Evolutionary conservation across 2,888 invertebrate genomes (phyloP), one percentile per base, ranked within the genome.

Genomic region (Eupithecia centaureata): DNA sequence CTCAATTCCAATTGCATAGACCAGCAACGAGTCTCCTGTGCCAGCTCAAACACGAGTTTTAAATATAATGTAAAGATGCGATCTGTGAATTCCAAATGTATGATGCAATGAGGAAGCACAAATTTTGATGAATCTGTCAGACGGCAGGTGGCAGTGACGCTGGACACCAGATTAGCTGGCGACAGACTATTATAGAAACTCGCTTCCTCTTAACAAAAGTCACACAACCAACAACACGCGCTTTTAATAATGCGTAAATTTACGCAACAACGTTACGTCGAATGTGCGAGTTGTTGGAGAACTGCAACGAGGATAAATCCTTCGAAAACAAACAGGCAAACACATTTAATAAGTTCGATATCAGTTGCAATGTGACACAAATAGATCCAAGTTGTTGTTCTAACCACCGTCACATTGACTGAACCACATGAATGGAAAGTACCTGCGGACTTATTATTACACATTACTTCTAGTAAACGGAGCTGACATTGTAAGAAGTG

Each of bases 281-380:
- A 15, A 2, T 28, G 27, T 27, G 56, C 35, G 30, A 62, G 35
- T 65, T 57, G 63, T 47, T 69, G 28, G 51, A 65, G 64, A 68
- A 67, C 32, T 60, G 60, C 54, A 63, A 59, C 54, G 52, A 56
- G 61, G 62, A 69, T 60, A 67, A 60, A 61, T 69, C 65, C 67
- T 65, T 68, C 59, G 51, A 54, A 42, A 67, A 73, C 61, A 63
- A 67, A 70, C 61, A 58, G 70, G 67, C 60, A 74, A 74, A 71
- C 59, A 63, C 56, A 60, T 57, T 63, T 57, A 51, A 58, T 65
- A 67, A 73, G 65, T 71, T 68, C 61, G 52, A 59, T 71, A 70
- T 63, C 61, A 56, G 32, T 63, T 64, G 33, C 42, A 65, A 65
- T 61, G 63, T 51, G 64, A 63, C 51, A 65, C 59, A 67, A 65